Percentiles rank a stretch among this genome's conserved stretches.
Conservation (phyloP, 1,140 invertebrate genomes). For the Drosophila kepulauana region DNA sequence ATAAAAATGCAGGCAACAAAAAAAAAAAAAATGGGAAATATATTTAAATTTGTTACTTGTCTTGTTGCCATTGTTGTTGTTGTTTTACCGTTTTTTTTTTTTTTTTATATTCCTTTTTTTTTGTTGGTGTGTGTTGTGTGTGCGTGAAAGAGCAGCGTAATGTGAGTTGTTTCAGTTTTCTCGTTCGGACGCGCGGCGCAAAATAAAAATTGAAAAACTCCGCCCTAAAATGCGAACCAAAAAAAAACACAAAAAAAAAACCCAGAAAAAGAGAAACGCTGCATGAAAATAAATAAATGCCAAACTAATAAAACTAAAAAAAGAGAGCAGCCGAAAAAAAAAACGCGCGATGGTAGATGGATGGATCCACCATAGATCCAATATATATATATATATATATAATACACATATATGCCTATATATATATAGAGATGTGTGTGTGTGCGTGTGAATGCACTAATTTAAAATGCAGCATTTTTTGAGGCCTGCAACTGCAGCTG, state of each 20-base stretch:
- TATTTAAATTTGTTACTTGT: conserved; percentile 72
- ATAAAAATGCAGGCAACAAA: conserved; percentile 23
- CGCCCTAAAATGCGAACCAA: conserved; percentile 72
- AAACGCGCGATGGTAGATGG: conserved; percentile 43
- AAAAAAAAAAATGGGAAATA: conserved; percentile 53
- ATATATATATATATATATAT: conserved; percentile 13
- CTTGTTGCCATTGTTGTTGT: conserved; percentile 42
- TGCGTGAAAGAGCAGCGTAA: conserved; percentile 41
- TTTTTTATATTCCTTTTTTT: too few species aligned
- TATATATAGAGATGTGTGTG: neutral
- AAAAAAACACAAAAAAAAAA: conserved; percentile 10
- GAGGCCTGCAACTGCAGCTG: conserved; percentile 1
- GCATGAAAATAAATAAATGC: conserved; percentile 69
- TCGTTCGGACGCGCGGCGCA: conserved; percentile 61
- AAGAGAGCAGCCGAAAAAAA: conserved; percentile 43
- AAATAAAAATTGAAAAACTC: conserved; percentile 84
- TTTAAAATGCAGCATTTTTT: conserved; percentile 74
- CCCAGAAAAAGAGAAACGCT: neutral
- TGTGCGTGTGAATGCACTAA: conserved; percentile 62
- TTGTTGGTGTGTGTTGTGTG: conserved; percentile 18
- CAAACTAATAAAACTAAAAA: conserved; percentile 82
- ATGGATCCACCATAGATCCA: conserved; percentile 24
- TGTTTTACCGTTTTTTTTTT: neutral
- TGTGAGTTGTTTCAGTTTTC: conserved; percentile 46
- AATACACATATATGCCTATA: neutral